phyloP scores from a whole-genome alignment of 2,888 invertebrate genomes.

The Protonemura montana region DNA sequence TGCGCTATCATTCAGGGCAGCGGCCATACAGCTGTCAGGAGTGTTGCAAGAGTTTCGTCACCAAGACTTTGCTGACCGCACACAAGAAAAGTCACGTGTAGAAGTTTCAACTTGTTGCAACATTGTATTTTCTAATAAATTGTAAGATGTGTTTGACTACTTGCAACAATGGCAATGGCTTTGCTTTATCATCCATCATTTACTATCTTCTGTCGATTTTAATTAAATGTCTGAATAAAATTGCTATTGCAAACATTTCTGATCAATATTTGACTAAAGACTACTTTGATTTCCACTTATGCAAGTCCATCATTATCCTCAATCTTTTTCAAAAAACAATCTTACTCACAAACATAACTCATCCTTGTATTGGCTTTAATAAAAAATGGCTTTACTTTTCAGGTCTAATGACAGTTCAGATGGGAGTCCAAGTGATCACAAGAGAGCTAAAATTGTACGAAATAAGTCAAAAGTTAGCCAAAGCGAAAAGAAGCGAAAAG shows the following conservation, averaged over 20 bases:
- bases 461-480: slow-evolving; percentile 4
- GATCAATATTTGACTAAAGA: background rate
- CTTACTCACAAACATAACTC: background rate
- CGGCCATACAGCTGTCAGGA: slow-evolving; percentile 62
- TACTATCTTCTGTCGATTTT: background rate
- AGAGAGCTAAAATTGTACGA: slow-evolving; percentile 3
- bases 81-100: slow-evolving; percentile 44
- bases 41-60: slow-evolving; percentile 66
- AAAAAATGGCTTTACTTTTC: slow-evolving; percentile 26
- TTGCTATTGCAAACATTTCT: background rate
- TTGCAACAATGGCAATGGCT: too few species aligned
- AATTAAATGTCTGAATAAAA: background rate
- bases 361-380: background rate
- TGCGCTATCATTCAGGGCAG: slow-evolving; percentile 45
- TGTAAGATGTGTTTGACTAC: background rate
- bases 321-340: background rate
- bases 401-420: slow-evolving; percentile 37
- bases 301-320: background rate
- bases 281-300: background rate
- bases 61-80: slow-evolving; percentile 40
- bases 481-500: slow-evolving; percentile 25
- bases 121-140: background rate
- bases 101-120: background rate
- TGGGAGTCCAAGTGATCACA: background rate
- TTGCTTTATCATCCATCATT: background rate